These are phyloP conservation scores for Pungitius pungitius DNA, from an alignment of 2,113 vertebrate species.

Conservation along the genomic window DNA sequence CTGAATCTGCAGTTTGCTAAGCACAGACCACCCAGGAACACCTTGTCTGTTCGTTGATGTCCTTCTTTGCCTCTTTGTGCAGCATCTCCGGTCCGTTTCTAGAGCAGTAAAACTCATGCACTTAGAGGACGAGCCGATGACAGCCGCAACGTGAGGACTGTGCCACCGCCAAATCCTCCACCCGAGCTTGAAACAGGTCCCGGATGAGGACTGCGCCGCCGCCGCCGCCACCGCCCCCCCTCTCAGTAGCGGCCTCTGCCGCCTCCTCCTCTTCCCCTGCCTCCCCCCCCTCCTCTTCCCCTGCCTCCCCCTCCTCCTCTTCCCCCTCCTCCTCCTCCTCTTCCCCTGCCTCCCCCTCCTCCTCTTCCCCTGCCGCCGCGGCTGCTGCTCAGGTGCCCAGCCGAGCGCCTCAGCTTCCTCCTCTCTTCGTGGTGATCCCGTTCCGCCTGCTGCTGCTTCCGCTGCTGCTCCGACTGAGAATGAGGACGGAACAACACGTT, in stretches of 20 bases:
- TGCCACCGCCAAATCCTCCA: neutral
- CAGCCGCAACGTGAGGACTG: neutral
- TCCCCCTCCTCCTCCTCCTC: conserved; percentile 59
- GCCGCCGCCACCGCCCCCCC: conserved; percentile 46
- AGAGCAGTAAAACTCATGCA: neutral
- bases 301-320: conserved; percentile 61
- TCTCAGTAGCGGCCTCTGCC: conserved; percentile 44
- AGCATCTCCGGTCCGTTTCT: neutral
- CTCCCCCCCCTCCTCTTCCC: conserved; percentile 24
- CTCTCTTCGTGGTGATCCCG: conserved; percentile 89
- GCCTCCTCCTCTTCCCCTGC: conserved; percentile 42
- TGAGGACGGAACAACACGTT: neutral
- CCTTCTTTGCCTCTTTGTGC: conserved; percentile 8
- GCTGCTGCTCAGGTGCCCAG: conserved; percentile 82
- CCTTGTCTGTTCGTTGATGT: neutral
- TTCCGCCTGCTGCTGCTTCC: conserved; percentile 89
- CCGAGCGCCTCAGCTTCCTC: conserved; percentile 87
- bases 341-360: neutral
- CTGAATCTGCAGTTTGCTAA: conserved; percentile 24
- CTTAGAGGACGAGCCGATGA: neutral
- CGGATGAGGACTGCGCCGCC: neutral
- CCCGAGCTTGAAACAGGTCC: neutral
- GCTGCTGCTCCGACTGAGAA: conserved; percentile 90
- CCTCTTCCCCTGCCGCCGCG: conserved; percentile 39
- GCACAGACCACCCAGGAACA: conserved; percentile 47